Base-by-base conservation (phyloP, 1,140 invertebrate genomes). In the Brachionus calyciflorus region DNA sequence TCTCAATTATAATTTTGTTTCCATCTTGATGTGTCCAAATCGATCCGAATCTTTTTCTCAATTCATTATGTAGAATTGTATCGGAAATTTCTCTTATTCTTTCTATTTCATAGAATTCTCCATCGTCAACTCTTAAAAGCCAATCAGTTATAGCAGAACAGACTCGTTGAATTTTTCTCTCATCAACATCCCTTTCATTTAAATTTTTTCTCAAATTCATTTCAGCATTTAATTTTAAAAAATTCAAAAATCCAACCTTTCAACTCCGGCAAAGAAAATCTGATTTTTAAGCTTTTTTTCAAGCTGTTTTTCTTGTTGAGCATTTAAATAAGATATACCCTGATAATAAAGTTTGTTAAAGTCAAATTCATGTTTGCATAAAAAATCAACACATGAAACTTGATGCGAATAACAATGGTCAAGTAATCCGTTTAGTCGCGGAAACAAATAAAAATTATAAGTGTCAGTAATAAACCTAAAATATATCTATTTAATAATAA, bases 311-410 rank as follows among this genome's bases (percentile, higher is more conserved):
- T 86, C 82, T 33, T 88, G 88, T 6, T 78, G 78, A 79, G 87
- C 85, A 81, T 89, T 89, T 2, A 91, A 78, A 79, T 88, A 91
- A 6, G 89, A 86, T 63, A 91, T 86, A 37, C 90, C 90, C 76
- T 89, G 83, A 81, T 89, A 37, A 48, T 30, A 77, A 87, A 91
- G 90, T 88, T 91, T 90, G 82, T 91, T 91, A 81, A 91, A 91
- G 81, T 91, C 87, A 85, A 91, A 91, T 28, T 88, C 87, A 81
- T 90, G 83, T 60, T 81, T 81, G 79, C 86, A 84, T 5, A 91
- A 82, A 82, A 92, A 92, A 73, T 88, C 86, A 2, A 90, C 78
- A 17, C 88, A 86, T 1, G 87, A 86, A 9, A 87, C 83, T 84
- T 91, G 70, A 48, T 78, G 78, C n/a, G 55, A 21, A 75, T 57